Conservation (phyloP, 2,888 invertebrate genomes). For the Scaptomyza caliginosa region DNA sequence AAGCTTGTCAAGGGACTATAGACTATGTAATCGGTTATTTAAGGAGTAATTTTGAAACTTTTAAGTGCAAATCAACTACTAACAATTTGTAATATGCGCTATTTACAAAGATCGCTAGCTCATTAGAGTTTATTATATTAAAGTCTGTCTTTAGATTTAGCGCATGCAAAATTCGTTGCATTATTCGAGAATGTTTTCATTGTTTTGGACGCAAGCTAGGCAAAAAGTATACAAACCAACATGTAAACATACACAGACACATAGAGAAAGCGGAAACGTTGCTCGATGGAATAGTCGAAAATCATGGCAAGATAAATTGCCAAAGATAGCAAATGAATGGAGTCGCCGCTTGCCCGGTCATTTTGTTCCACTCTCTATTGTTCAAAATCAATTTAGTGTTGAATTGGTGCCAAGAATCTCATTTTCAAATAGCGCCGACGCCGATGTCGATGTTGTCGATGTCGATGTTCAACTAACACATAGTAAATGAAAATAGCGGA, state of each 20-base stretch:
- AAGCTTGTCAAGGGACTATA: constrained; percentile 18
- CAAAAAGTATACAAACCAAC: not conserved
- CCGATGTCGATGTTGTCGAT: constrained; percentile 17
- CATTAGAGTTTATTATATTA: too few relatives aligned
- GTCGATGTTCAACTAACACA: constrained; percentile 37
- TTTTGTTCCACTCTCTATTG: constrained; percentile 60
- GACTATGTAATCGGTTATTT: constrained; percentile 8
- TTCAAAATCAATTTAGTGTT: constrained; percentile 83
- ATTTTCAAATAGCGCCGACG: constrained; percentile 70
- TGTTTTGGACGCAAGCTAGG: constrained; percentile 25
- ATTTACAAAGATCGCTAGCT: too few relatives aligned
- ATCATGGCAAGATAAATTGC: constrained; percentile 74
- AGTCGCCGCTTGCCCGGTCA: constrained; percentile 31
- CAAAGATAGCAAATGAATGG: constrained; percentile 65
- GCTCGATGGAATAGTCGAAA: constrained; percentile 52
- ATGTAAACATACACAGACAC: not conserved
- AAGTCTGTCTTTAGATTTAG: too few relatives aligned
- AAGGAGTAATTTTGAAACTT: not conserved
- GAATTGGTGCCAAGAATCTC: constrained; percentile 83
- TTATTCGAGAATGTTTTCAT: constrained; percentile 26
- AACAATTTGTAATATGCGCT: too few relatives aligned
- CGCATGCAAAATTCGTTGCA: constrained; percentile 47
- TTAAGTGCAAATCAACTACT: too few relatives aligned
- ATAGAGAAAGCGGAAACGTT: constrained; percentile 49
- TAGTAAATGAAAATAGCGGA: constrained; percentile 59